Conservation (phyloP, 2,797 vertebrate species). For the Arnoldichthys spilopterus region DNA sequence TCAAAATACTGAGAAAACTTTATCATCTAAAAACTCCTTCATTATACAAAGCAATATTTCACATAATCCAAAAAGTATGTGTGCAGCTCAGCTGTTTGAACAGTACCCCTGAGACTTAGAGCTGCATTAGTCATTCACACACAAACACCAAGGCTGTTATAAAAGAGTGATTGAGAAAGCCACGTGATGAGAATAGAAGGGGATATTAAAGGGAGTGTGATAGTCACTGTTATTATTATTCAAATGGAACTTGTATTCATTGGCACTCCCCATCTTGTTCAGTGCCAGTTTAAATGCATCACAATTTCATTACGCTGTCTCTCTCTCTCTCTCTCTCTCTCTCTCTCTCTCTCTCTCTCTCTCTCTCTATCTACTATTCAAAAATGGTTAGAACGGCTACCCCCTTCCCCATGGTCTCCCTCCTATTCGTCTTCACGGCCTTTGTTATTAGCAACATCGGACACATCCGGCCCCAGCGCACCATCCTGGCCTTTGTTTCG, state of each 20-base stretch:
- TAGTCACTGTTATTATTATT: conserved; percentile 12
- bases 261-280: neutral
- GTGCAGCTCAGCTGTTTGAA: conserved; percentile 3
- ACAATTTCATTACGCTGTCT: neutral
- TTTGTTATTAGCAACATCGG: conserved; percentile 87
- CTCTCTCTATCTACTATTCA: conserved; percentile 16
- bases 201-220: neutral
- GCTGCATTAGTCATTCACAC: neutral
- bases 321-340: neutral
- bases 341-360: neutral
- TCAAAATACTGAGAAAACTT: neutral
- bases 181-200: neutral
- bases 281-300: neutral
- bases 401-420: conserved; percentile 83
- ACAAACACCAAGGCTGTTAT: neutral
- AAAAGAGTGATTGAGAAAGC: conserved; percentile 13
- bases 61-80: neutral
- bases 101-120: neutral
- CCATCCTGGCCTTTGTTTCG: conserved; percentile 83
- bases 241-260: neutral
- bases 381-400: conserved; percentile 81
- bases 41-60: neutral
- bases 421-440: conserved; percentile 84
- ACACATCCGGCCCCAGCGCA: conserved; percentile 85
- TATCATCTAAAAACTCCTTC: neutral